Evolutionary conservation across 2,888 invertebrate species (phyloP).

Genomic region (Pollenia amentaria): DNA sequence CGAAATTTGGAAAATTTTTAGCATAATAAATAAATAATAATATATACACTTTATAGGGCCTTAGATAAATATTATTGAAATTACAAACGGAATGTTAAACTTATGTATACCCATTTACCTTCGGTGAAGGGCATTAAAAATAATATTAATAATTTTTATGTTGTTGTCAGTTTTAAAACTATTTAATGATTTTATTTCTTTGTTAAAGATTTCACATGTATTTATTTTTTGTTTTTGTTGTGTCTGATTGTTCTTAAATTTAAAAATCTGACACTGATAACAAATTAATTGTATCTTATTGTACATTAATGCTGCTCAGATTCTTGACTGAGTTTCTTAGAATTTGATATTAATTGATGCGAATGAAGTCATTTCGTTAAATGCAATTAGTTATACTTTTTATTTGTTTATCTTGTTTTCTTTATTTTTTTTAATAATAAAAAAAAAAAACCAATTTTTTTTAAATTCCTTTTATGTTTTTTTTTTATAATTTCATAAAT

Average conservation of each 20-base stretch:
- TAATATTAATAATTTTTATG: not conserved
- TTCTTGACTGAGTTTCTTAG: conserved; percentile 7
- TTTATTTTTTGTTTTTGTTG: not conserved
- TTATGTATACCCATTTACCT: too few relatives aligned
- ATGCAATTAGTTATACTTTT: conserved; percentile 1
- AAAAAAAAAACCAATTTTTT: too few relatives aligned
- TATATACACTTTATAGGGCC: too few relatives aligned
- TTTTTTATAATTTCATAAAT: too few relatives aligned
- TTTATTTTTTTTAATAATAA: not conserved
- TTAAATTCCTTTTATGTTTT: too few relatives aligned
- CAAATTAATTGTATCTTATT: conserved; percentile 5
- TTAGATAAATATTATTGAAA: too few relatives aligned
- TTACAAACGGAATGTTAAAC: too few relatives aligned
- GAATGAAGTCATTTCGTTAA: conserved; percentile 25
- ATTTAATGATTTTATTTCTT: conserved; percentile 2
- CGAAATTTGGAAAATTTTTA: too few relatives aligned
- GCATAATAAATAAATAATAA: too few relatives aligned
- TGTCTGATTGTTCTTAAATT: conserved; percentile 6
- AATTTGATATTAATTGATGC: conserved; percentile 30
- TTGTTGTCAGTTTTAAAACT: conserved; percentile 4
- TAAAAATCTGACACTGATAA: conserved; percentile 18
- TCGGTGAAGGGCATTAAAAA: too few relatives aligned
- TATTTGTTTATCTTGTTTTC: not conserved
- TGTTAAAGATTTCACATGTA: not conserved
- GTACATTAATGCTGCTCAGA: not conserved